phyloP scores from a whole-genome alignment of 2,797 vertebrate genomes.

The Triplophysa yarkandensis region DNA sequence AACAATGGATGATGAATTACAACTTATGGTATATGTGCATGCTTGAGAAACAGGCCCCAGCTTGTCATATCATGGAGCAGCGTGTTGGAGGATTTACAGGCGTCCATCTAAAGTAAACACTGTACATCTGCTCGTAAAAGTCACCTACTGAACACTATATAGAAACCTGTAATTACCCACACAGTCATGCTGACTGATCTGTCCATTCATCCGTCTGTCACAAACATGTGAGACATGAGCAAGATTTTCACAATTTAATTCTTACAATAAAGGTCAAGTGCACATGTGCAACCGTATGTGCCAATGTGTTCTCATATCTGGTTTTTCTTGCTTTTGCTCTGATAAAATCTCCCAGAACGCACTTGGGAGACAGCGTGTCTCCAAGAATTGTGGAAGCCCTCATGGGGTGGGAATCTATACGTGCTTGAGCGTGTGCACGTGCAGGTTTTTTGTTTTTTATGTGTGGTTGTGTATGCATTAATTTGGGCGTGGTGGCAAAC shows the following conservation, averaged over 20 bases:
- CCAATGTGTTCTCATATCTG: neutral
- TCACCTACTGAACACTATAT: neutral
- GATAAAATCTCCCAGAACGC: constrained; percentile 53
- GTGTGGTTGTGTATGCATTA: neutral
- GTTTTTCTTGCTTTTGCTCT: constrained; percentile 23
- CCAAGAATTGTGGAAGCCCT: constrained; percentile 37
- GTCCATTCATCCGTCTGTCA: neutral
- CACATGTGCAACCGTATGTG: neutral
- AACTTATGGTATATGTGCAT: neutral
- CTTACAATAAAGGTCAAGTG: neutral
- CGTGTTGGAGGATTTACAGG: constrained; percentile 32
- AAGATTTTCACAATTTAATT: neutral
- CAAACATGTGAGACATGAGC: neutral
- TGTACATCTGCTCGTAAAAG: constrained; percentile 42
- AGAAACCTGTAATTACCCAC: constrained; percentile 34
- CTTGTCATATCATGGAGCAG: constrained; percentile 33
- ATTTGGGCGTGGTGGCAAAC: constrained; percentile 2
- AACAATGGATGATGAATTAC: neutral
- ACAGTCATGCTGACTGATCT: constrained; percentile 4
- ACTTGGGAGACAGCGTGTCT: constrained; percentile 47
- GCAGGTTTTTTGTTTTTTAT: neutral
- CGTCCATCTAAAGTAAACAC: neutral
- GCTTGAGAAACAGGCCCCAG: neutral
- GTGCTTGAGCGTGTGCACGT: constrained; percentile 1
- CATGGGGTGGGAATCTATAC: constrained; percentile 26